Base-by-base conservation (phyloP, 2,888 invertebrate species). In the Oscheius sp. region DNA sequence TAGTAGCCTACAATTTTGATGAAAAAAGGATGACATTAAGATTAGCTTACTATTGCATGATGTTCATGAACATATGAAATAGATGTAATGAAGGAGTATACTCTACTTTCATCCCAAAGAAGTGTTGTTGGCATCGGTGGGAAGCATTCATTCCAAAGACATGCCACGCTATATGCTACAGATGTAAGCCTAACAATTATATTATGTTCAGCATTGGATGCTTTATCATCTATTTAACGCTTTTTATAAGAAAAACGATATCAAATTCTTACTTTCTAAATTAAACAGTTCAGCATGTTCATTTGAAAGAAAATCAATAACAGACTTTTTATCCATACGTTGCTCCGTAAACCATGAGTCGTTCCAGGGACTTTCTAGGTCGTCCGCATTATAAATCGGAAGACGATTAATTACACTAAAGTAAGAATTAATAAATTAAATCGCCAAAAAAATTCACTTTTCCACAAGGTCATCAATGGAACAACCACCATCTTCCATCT, bases 341-440 rank as follows among this genome's bases (percentile, higher is more conserved):
- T 56, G 32, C 36, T 56, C 56, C 22, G 36, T 56, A 38, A 56
- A 56, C 56, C 56, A 56, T 12, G 56, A 56, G 24, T 56, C 56
- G 12, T 30, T 38, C 56, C 56, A 56, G 3, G 36, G 36, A 38
- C 20, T 20, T 3, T 22, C 20, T 24, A 20, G 36, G 26, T 56
- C 56, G 22, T 56, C 56, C 6, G 32, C 6, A 2, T 20, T 12
- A 24, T 56, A 56, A 36, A 56, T 38, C 5, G 56, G 56, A 32
- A 56, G 56, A 12, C 22, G 17, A 24, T 24, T 33, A n/a, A 56
- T 24, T 20, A 56, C 24, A 24, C 56, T 56, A 36, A 56, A 56
- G n/a, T n/a, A 5, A 50, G 9, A 12, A 17, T 50, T 28, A 20
- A 6, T 9, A 41, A 20, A 9, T 6, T 41, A 9, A 20, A 8